phyloP scores from a whole-genome alignment of 2,888 invertebrate genomes.

The Hyposoter didymator region DNA sequence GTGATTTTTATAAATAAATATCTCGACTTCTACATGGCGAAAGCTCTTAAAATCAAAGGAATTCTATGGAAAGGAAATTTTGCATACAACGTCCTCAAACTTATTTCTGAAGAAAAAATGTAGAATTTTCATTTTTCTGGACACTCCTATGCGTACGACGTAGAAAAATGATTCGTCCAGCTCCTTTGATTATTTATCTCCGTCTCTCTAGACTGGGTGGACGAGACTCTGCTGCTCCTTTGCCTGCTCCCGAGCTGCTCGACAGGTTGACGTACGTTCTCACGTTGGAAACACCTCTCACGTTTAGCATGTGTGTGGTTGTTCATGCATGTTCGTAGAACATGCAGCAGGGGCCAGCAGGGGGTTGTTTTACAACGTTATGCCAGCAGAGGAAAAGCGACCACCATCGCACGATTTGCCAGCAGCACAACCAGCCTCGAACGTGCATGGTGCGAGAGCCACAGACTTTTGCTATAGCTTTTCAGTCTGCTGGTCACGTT shows the following conservation, averaged over 20 bases:
- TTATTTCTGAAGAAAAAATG: neutral
- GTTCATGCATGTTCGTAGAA: conserved; percentile 47
- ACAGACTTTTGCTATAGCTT: conserved; percentile 47
- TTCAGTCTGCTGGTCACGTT: conserved; percentile 78
- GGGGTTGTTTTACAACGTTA: conserved; percentile 41
- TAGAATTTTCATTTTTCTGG: neutral
- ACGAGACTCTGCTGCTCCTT: conserved; percentile 36
- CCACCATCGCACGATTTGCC: conserved; percentile 31
- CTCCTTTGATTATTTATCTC: neutral
- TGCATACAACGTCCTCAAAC: neutral
- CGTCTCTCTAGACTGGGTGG: conserved; percentile 40
- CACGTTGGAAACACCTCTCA: conserved; percentile 74
- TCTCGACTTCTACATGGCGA: too few species aligned
- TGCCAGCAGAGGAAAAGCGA: conserved; percentile 19
- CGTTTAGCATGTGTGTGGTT: conserved; percentile 70
- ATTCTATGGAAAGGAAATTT: too few species aligned
- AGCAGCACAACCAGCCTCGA: conserved; percentile 35
- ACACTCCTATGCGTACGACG: neutral
- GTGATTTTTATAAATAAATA: too few species aligned
- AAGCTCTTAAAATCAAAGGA: too few species aligned
- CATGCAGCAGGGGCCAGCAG: neutral
- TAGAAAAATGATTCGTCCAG: conserved; percentile 9
- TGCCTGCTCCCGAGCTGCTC: conserved; percentile 5
- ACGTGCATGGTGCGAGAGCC: conserved; percentile 4
- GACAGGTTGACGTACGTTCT: conserved; percentile 73